Base-by-base conservation (phyloP, 2,888 invertebrate genomes). In the Furcula furcula region DNA sequence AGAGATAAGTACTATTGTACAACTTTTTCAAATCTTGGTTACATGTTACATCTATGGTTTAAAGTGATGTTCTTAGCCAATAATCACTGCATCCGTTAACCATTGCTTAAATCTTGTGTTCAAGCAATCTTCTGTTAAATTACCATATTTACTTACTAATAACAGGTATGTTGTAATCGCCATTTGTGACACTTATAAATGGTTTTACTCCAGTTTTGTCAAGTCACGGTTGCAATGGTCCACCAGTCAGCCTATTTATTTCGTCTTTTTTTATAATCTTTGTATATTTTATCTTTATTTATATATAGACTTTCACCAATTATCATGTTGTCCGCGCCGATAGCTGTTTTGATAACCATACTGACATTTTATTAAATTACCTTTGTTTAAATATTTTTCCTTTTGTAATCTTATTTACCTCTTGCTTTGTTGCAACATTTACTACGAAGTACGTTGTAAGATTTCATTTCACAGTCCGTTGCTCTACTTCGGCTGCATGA, bases 201-300 rank as follows among this genome's bases (percentile, higher is more conserved):
- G 60, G 52, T 33, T 41, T 53, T 34, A 42, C 45, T 46, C 35
- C 51, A 35, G 31, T 55, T 46, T 46, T 58, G 50, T 49, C 47
- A 54, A 61, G 55, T 69, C 64, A 69, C 66, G 59, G 55, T 68
- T 59, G 61, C 60, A 60, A 61, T 58, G 49, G 52, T 62, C 60
- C 55, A 43, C 47, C 25, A 34, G 42, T 27, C 43, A 45, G n/a
- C n/a, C 44, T 49, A 59, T 50, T 23, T 43, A 43, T 57, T 49
- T 39, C 47, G 31, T 34, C 36, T 49, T 41, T 49, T 54, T 46
- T 42, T 42, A 47, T 51, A 49, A 46, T 36, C 49, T 38, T 43
- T 42, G 37, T 35, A 31, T 30, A 25, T 54, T 35, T 51, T 51
- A 40, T 51, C 38, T 27, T n/a, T n/a, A n/a, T n/a, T n/a, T n/a